A percentile compares a stretch with the other conserved stretches of the same genome.
Conservation (phyloP, 2,113 vertebrate species). For the Propithecus coquereli region DNA sequence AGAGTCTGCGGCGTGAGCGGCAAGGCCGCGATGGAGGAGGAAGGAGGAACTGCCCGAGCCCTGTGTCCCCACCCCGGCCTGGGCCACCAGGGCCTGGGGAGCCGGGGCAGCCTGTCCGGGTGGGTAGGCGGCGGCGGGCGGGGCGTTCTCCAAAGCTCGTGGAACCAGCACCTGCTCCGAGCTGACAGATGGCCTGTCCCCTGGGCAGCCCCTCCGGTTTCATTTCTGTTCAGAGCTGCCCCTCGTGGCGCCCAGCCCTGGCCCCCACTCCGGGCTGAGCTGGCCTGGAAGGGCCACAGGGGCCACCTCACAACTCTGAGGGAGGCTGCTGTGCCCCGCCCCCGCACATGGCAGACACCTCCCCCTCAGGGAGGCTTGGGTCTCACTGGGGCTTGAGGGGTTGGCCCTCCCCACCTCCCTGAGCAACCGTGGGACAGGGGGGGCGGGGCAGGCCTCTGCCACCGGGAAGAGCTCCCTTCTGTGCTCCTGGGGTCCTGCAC, state of each 20-base stretch:
- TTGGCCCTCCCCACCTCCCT: neutral
- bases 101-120: fast-evolving
- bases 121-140: fast-evolving
- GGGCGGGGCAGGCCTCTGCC: neutral
- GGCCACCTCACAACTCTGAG: neutral
- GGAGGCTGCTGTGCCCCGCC: fast-evolving
- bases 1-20: neutral
- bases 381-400: neutral
- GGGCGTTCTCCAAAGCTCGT: neutral
- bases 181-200: neutral
- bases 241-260: neutral
- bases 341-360: neutral
- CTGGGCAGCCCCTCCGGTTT: fast-evolving
- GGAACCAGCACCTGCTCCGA: neutral
- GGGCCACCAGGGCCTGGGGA: neutral
- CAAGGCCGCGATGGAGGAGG: neutral
- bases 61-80: neutral
- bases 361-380: neutral
- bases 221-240: neutral
- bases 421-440: neutral
- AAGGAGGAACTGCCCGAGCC: no score
- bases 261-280: neutral
- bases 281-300: neutral
- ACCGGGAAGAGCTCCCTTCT: neutral
- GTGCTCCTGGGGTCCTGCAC: neutral